A percentile compares a stretch with the other conserved stretches of the same genome.
Evolutionary conservation across 1,140 invertebrate genomes (phyloP).

Genomic region (Drosophila truncata): DNA sequence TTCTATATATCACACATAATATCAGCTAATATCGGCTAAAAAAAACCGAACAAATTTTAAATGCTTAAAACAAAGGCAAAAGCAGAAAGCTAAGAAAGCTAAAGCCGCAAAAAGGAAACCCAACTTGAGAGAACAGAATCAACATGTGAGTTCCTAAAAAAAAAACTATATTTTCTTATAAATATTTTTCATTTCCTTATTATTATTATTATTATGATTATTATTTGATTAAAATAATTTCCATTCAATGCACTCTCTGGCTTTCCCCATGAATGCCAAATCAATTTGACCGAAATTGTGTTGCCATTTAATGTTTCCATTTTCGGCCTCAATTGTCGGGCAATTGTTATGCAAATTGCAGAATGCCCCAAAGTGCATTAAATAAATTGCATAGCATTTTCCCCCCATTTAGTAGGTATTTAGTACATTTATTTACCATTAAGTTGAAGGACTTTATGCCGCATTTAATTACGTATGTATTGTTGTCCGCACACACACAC

Average conservation of each 20-base stretch:
- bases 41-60: slow-evolving; percentile 27
- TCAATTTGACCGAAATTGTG: slow-evolving; percentile 8
- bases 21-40: background rate
- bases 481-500: background rate
- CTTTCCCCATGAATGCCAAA: background rate
- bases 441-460: background rate
- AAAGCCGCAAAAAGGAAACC: background rate
- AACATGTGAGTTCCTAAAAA: slow-evolving; percentile 46
- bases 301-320: background rate
- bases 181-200: background rate
- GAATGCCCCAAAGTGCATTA: slow-evolving; percentile 14
- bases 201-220: background rate
- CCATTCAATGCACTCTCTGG: slow-evolving; percentile 5
- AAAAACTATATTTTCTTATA: too few species aligned
- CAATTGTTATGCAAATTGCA: slow-evolving; percentile 38
- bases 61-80: slow-evolving; percentile 5
- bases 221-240: slow-evolving; percentile 7
- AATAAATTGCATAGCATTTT: slow-evolving; percentile 14
- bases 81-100: slow-evolving; percentile 6
- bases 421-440: slow-evolving; percentile 12
- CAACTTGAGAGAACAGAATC: background rate
- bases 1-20: background rate
- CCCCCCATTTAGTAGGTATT: background rate
- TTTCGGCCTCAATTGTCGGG: slow-evolving; percentile 5
- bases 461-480: slow-evolving; percentile 6